These are phyloP conservation scores for Zaprionus gabonicus DNA, from an alignment of 1,140 invertebrate species.

Conservation along the genomic window DNA sequence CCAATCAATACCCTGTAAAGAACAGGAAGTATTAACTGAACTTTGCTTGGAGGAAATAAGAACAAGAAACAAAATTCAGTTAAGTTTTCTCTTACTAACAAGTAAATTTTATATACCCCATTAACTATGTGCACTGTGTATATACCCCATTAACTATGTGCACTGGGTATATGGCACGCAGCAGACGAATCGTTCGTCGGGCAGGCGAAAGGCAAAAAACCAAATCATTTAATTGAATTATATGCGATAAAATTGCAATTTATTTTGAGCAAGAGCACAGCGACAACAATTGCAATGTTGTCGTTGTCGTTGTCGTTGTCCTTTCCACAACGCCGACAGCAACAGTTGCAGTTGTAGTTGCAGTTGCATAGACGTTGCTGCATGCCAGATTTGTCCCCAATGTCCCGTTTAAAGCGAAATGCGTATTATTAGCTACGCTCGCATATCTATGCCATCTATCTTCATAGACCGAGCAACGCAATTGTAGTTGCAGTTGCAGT, in stretches of 20 bases:
- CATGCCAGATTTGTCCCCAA: slow-evolving; percentile 57
- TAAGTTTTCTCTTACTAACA: background rate
- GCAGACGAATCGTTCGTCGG: slow-evolving; percentile 50
- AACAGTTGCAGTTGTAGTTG: slow-evolving; percentile 47
- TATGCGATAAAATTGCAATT: slow-evolving; percentile 70
- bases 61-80: background rate
- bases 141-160: background rate
- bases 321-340: slow-evolving; percentile 55
- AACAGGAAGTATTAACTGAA: too few species aligned
- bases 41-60: too few species aligned
- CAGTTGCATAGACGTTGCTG: slow-evolving; percentile 24
- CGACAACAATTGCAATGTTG: slow-evolving; percentile 27
- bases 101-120: background rate
- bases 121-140: too few species aligned
- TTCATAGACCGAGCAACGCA: slow-evolving; percentile 34
- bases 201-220: slow-evolving; percentile 44
- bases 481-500: slow-evolving; percentile 30
- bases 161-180: background rate
- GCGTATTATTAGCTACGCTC: slow-evolving; percentile 59
- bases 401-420: slow-evolving; percentile 59
- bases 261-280: slow-evolving; percentile 51
- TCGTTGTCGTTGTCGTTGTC: slow-evolving; percentile 43
- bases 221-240: slow-evolving; percentile 77
- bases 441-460: slow-evolving; percentile 58
- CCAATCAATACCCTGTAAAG: background rate